Percentiles rank a stretch among this genome's conserved stretches.
Evolutionary conservation across 2,797 vertebrate species (phyloP).

Genomic region (Chaetophractus vellerosus): DNA sequence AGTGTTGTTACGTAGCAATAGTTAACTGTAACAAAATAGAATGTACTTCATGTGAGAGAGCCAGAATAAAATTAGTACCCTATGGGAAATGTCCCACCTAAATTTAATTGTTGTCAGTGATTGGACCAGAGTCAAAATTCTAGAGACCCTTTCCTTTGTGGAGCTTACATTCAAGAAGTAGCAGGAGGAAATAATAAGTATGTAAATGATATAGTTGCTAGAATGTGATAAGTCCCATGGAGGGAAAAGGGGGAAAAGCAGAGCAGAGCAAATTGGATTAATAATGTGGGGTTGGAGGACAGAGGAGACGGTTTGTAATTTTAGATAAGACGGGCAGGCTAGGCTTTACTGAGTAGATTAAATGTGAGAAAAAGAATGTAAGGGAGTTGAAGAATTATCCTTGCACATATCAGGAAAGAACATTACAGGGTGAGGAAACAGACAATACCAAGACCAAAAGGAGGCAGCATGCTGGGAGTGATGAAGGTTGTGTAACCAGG

Average conservation of each 20-base stretch:
- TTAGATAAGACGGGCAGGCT: background rate
- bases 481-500: background rate
- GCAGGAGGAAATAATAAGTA: slow-evolving; percentile 6
- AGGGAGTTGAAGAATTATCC: background rate
- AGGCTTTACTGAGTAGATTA: slow-evolving; percentile 13
- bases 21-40: background rate
- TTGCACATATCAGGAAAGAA: background rate
- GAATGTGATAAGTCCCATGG: background rate
- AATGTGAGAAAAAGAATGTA: background rate
- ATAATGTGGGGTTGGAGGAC: background rate
- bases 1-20: background rate
- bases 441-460: background rate
- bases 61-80: background rate
- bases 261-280: background rate
- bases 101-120: background rate
- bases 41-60: background rate
- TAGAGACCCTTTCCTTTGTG: background rate
- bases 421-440: background rate
- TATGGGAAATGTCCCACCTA: background rate
- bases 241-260: background rate
- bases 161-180: background rate
- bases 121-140: background rate
- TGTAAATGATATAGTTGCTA: background rate
- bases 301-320: background rate
- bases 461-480: background rate